These are phyloP conservation scores for Phortica variegata DNA, from an alignment of 1,140 invertebrate species.

Conservation along the genomic window DNA sequence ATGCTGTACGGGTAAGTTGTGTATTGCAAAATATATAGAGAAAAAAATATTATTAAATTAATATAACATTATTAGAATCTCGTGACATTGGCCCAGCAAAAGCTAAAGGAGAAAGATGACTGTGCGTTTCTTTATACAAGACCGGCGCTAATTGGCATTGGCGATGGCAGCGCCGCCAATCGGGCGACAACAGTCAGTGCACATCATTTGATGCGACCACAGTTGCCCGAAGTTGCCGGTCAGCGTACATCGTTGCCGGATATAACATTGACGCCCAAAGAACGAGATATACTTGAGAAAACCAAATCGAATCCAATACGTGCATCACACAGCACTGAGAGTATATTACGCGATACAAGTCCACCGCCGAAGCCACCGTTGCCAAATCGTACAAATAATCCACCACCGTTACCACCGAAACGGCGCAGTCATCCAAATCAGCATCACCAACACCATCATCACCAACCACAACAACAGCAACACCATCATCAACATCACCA, in stretches of 20 bases:
- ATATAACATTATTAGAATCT: conserved; percentile 59
- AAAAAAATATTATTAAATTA: neutral
- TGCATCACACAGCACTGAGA: conserved; percentile 74
- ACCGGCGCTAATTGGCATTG: conserved; percentile 31
- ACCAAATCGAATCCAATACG: conserved; percentile 61
- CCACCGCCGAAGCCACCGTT: conserved; percentile 84
- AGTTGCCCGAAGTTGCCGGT: conserved; percentile 32
- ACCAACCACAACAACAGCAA: conserved; percentile 35
- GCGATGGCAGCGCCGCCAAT: conserved; percentile 33
- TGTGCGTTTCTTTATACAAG: conserved; percentile 35
- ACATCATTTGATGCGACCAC: conserved; percentile 34
- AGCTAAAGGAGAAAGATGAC: conserved; percentile 63
- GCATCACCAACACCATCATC: conserved; percentile 40
- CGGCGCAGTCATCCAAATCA: conserved; percentile 60
- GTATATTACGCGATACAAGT: conserved; percentile 62
- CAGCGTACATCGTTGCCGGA: conserved; percentile 67
- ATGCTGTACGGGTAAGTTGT: conserved; percentile 70
- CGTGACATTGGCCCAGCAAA: conserved; percentile 66
- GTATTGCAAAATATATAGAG: neutral
- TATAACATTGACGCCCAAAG: conserved; percentile 75
- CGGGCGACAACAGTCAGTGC: conserved; percentile 19
- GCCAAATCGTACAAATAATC: conserved; percentile 62
- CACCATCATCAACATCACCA: neutral
- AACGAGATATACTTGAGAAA: conserved; percentile 54
- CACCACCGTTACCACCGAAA: conserved; percentile 77